Percentiles rank a stretch among this genome's conserved stretches.
Conservation (phyloP, 2,888 invertebrate genomes). For the Timema podura region DNA sequence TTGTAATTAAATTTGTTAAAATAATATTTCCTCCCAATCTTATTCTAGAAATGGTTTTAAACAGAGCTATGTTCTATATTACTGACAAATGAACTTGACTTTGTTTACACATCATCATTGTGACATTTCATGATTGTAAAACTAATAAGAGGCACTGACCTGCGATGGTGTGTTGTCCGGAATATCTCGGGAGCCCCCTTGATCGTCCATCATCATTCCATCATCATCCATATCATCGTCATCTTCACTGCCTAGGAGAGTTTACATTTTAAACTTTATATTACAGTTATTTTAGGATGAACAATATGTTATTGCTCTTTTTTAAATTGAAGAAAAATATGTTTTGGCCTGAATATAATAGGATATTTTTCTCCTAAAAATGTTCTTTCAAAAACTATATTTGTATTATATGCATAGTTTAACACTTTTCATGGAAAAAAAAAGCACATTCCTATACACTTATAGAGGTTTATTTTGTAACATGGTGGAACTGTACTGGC, state of each 20-base stretch:
- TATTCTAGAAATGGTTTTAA: neutral
- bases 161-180: slow-evolving; percentile 45
- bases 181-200: slow-evolving; percentile 43
- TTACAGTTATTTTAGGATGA: too few species aligned
- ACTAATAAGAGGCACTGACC: slow-evolving; percentile 39
- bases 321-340: too few species aligned
- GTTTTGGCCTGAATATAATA: neutral
- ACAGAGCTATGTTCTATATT: slow-evolving; percentile 44
- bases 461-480: too few species aligned
- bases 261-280: too few species aligned
- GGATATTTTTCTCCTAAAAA: neutral
- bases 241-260: slow-evolving; percentile 31
- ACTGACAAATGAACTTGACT: too few species aligned
- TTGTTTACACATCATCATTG: too few species aligned
- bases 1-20: neutral
- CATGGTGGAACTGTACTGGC: too few species aligned
- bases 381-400: too few species aligned
- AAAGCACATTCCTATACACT: too few species aligned
- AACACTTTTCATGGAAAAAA: too few species aligned
- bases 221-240: slow-evolving; percentile 36
- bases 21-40: neutral
- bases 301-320: too few species aligned
- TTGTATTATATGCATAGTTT: too few species aligned
- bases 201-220: slow-evolving; percentile 43
- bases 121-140: neutral